Percentiles rank a stretch among this genome's conserved stretches.
Evolutionary conservation across 2,888 invertebrate species (phyloP).

Genomic region (Prosopocoilus inquinatus): DNA sequence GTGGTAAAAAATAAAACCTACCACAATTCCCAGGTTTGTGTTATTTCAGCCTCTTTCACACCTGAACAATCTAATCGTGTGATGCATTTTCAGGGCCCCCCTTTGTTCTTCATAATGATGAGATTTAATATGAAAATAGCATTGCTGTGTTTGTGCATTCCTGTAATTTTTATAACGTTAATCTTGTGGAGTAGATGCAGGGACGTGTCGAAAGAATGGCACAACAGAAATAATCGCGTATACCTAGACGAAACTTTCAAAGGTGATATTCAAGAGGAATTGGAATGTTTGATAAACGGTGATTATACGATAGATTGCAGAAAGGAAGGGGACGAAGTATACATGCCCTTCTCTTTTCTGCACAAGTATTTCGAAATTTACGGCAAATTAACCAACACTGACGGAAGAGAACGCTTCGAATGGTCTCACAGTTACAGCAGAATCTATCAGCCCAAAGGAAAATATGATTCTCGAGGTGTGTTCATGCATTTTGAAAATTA

Average conservation of each 20-base stretch:
- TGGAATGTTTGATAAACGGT: slow-evolving; percentile 87
- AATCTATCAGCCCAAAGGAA: slow-evolving; percentile 83
- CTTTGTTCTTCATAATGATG: slow-evolving; percentile 64
- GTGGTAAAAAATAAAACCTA: slow-evolving; percentile 42
- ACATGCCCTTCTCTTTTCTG: slow-evolving; percentile 88
- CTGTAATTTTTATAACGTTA: slow-evolving; percentile 67
- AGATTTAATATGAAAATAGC: slow-evolving; percentile 76
- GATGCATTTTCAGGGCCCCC: slow-evolving; percentile 44
- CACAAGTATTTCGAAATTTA: slow-evolving; percentile 94
- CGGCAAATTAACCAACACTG: slow-evolving; percentile 74
- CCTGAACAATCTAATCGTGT: not conserved
- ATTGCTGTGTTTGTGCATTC: slow-evolving; percentile 62
- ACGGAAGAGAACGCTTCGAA: slow-evolving; percentile 80
- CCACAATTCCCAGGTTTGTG: slow-evolving; percentile 29
- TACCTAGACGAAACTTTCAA: slow-evolving; percentile 31
- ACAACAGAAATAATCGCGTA: slow-evolving; percentile 25
- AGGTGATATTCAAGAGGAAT: slow-evolving; percentile 59
- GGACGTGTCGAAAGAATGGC: slow-evolving; percentile 48
- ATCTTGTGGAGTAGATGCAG: slow-evolving; percentile 77
- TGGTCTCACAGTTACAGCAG: slow-evolving; percentile 95
- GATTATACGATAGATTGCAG: slow-evolving; percentile 59
- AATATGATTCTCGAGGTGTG: slow-evolving; percentile 85
- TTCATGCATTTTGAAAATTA: slow-evolving; percentile 98
- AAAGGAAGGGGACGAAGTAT: slow-evolving; percentile 82
- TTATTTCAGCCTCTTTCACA: not conserved